Evolutionary conservation across 92 coral and sea anemone genomes (phyloP).

Genomic region (Umimayanthus chanpuru): DNA sequence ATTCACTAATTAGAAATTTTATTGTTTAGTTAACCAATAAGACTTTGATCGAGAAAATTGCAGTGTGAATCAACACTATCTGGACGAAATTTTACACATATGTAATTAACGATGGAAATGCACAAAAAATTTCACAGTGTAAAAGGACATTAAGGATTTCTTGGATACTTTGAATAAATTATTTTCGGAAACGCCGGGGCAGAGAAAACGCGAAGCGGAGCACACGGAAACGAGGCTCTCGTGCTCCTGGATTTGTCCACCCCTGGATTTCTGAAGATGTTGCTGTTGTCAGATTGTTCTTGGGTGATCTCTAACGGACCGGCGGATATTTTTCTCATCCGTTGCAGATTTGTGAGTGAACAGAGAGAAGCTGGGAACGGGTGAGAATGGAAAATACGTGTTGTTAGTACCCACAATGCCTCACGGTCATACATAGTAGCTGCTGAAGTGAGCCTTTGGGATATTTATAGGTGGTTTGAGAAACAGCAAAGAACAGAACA

Average conservation of each 20-base stretch:
- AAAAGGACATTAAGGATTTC: too few relatives aligned
- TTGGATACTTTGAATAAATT: background rate
- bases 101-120: background rate
- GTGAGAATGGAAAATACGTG: background rate
- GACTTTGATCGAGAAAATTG: background rate
- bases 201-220: background rate
- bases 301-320: background rate
- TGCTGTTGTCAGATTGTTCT: background rate
- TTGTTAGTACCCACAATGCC: constrained; percentile 12
- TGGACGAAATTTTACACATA: too few relatives aligned
- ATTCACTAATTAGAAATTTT: background rate
- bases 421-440: constrained; percentile 19
- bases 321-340: too few relatives aligned
- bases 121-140: background rate
- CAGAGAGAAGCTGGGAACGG: background rate
- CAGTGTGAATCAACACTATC: background rate
- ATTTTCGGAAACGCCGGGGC: background rate
- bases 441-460: background rate
- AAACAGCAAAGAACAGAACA: background rate
- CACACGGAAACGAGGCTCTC: background rate
- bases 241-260: background rate
- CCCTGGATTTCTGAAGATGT: background rate
- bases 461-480: background rate
- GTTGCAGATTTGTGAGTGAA: background rate
- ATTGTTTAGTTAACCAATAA: background rate